These are phyloP conservation scores for Sialis fuliginosa DNA, from an alignment of 2,888 invertebrate genomes.

Conservation along the genomic window DNA sequence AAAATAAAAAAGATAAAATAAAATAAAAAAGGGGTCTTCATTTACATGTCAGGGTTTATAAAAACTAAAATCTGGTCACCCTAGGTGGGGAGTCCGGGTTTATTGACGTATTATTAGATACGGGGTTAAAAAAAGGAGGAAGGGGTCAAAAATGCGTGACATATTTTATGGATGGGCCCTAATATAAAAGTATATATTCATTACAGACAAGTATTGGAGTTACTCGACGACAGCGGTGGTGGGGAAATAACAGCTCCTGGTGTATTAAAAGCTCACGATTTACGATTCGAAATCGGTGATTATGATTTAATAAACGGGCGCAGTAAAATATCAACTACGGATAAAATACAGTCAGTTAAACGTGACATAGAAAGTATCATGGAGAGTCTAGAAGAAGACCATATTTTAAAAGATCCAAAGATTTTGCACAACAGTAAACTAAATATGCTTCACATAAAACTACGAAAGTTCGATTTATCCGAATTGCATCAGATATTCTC, in stretches of 20 bases:
- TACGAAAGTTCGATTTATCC: constrained; percentile 25
- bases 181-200: not conserved
- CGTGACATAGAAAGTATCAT: constrained; percentile 5
- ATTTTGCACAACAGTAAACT: constrained; percentile 4
- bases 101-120: too few species aligned
- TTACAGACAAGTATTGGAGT: not conserved
- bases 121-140: too few species aligned
- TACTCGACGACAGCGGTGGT: not conserved
- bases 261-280: not conserved
- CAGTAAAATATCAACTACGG: not conserved
- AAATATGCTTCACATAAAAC: constrained; percentile 14
- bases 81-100: too few species aligned
- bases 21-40: too few species aligned
- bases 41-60: too few species aligned
- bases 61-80: too few species aligned
- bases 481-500: constrained; percentile 30
- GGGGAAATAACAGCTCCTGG: not conserved
- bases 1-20: too few species aligned
- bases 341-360: constrained; percentile 1
- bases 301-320: constrained; percentile 1
- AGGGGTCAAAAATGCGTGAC: too few species aligned
- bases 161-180: too few species aligned
- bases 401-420: constrained; percentile 5
- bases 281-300: not conserved
- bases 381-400: constrained; percentile 6